A percentile compares a stretch with the other conserved stretches of the same genome.
These are phyloP conservation scores for Myopa tessellatipennis DNA, from an alignment of 2,888 invertebrate species.

Conservation along the genomic window DNA sequence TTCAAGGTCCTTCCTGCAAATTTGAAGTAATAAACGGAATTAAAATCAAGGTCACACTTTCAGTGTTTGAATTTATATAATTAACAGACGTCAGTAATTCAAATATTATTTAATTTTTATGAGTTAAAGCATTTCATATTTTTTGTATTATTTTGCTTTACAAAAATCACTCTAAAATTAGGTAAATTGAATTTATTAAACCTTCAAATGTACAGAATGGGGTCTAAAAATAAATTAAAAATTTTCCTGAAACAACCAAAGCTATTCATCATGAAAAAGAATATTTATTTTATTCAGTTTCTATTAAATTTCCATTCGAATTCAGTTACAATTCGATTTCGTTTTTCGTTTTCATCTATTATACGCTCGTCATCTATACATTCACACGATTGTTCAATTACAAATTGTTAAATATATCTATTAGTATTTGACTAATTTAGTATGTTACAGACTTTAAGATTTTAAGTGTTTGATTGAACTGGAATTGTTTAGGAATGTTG, in stretches of 20 bases:
- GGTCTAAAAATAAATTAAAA: conserved; percentile 43
- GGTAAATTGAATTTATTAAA: conserved; percentile 41
- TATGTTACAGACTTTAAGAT: neutral
- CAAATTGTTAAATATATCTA: neutral
- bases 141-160: conserved; percentile 36
- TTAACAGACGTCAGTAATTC: conserved; percentile 3
- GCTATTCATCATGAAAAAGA: conserved; percentile 43
- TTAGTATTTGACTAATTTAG: conserved; percentile 12
- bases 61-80: conserved; percentile 34
- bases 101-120: conserved; percentile 30
- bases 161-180: conserved; percentile 44
- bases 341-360: conserved; percentile 23
- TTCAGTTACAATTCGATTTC: conserved; percentile 23
- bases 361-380: conserved; percentile 21
- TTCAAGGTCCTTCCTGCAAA: too few species aligned
- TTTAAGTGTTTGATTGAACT: neutral
- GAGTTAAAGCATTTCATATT: conserved; percentile 13
- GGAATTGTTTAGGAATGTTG: conserved; percentile 48
- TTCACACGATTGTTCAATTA: conserved; percentile 22
- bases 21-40: too few species aligned
- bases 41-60: too few species aligned
- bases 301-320: conserved; percentile 23
- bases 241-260: conserved; percentile 68
- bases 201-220: conserved; percentile 38
- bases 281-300: conserved; percentile 5